These are phyloP conservation scores for Botia kubotai DNA, from an alignment of 2,797 vertebrate species.

Conservation along the genomic window DNA sequence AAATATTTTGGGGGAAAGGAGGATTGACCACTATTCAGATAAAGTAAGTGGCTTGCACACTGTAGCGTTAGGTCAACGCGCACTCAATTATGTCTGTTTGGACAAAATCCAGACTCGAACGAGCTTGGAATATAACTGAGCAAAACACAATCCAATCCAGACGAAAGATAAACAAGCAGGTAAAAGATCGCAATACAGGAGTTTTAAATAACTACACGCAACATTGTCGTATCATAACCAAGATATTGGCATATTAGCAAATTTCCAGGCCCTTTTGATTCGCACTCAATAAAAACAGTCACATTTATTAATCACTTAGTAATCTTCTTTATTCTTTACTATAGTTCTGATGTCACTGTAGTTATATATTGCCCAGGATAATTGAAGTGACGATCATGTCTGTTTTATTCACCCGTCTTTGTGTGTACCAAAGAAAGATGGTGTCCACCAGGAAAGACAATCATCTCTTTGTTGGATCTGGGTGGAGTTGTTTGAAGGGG, in stretches of 20 bases:
- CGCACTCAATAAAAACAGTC: no score
- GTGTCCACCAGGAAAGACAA: background rate
- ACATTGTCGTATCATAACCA: no score
- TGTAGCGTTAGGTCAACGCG: background rate
- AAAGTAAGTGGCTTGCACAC: background rate
- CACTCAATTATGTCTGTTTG: background rate
- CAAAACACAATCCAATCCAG: background rate
- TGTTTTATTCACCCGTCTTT: background rate
- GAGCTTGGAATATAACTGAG: background rate
- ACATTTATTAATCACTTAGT: no score
- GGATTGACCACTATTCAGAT: background rate
- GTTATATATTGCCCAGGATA: background rate
- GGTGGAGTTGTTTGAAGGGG: slow-evolving; percentile 14
- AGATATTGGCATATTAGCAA: no score
- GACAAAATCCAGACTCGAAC: background rate
- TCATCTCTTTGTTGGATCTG: slow-evolving; percentile 22
- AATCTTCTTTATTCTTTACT: no score
- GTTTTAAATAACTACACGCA: no score
- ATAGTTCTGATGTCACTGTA: background rate
- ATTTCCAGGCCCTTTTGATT: no score
- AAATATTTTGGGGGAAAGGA: background rate
- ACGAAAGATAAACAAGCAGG: background rate
- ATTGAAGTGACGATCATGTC: background rate
- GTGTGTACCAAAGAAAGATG: background rate
- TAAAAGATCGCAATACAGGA: no score